Percentiles rank a stretch among this genome's conserved stretches.
Conservation (phyloP, 1,140 invertebrate species). For the Samia ricini region DNA sequence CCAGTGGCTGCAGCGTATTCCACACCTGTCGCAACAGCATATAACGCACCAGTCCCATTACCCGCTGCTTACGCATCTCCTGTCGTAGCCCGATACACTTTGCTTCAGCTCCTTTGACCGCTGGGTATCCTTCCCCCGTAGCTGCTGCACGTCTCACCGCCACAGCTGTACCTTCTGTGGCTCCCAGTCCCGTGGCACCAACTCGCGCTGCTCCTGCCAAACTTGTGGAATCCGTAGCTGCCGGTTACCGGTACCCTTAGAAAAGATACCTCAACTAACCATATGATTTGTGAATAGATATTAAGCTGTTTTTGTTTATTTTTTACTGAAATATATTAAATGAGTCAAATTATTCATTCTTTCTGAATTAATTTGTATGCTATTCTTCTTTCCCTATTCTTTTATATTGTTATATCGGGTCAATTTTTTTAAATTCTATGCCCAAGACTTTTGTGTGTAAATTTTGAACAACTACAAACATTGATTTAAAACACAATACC, state of each 20-base stretch:
- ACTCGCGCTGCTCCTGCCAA: constrained; percentile 47
- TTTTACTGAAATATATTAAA: constrained; percentile 20
- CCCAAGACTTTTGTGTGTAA: no score
- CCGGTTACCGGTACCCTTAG: constrained; percentile 60
- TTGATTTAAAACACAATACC: no score
- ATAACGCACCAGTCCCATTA: constrained; percentile 5
- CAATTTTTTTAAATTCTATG: no score
- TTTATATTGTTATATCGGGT: no score
- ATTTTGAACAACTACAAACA: no score
- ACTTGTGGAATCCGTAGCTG: constrained; percentile 40
- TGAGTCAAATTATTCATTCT: neutral
- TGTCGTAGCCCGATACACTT: neutral
- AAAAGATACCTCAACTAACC: constrained; percentile 5
- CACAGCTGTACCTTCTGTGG: neutral
- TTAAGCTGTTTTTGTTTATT: constrained; percentile 35
- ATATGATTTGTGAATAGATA: constrained; percentile 63
- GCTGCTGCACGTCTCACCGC: constrained; percentile 10
- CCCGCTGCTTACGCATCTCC: neutral
- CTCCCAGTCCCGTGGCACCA: constrained; percentile 20
- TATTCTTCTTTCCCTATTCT: no score
- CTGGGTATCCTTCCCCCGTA: constrained; percentile 12
- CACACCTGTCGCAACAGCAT: constrained; percentile 15
- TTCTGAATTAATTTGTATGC: neutral
- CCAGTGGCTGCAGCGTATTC: constrained; percentile 22
- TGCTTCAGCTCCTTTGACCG: constrained; percentile 21